phyloP scores from a whole-genome alignment of 2,797 vertebrate species.

The Sebastes glaucus region DNA sequence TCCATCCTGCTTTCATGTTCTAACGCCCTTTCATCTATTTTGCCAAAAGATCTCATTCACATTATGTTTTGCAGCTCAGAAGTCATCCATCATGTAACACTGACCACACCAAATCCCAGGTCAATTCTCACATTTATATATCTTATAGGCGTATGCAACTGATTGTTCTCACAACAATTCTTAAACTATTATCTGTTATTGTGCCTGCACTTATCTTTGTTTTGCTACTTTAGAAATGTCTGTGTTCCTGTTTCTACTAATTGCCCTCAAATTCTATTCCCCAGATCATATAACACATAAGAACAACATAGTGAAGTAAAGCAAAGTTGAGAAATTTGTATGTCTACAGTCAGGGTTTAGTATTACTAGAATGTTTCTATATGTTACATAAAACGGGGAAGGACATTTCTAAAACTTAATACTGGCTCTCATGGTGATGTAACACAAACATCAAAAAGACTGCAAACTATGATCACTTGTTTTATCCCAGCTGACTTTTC shows the following conservation, averaged over 20 bases:
- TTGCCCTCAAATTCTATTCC: not conserved
- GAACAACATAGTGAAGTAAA: not conserved
- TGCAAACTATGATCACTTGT: not conserved
- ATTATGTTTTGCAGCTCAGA: conserved; percentile 15
- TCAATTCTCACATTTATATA: not conserved
- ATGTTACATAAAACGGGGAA: not conserved
- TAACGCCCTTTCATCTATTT: not conserved
- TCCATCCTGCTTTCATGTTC: conserved; percentile 7
- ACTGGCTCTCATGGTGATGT: not conserved
- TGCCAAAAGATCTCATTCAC: conserved; percentile 3
- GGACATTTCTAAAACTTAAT: not conserved
- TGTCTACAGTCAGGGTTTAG: not conserved
- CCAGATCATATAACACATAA: not conserved
- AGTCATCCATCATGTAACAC: conserved; percentile 21
- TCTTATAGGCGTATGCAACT: not conserved
- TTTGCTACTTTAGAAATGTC: conserved; percentile 5
- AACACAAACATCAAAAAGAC: not conserved
- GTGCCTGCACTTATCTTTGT: conserved; percentile 13
- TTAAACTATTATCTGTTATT: not conserved
- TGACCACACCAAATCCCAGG: conserved; percentile 9
- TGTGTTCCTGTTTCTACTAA: conserved; percentile 2
- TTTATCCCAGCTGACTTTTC: not conserved
- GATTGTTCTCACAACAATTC: not conserved
- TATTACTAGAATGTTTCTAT: not conserved
- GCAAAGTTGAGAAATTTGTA: not conserved